Percentiles rank a stretch among this genome's conserved stretches.
Evolutionary conservation across 2,113 vertebrate genomes (phyloP).

Genomic region (Phrynosoma blainvillii): DNA sequence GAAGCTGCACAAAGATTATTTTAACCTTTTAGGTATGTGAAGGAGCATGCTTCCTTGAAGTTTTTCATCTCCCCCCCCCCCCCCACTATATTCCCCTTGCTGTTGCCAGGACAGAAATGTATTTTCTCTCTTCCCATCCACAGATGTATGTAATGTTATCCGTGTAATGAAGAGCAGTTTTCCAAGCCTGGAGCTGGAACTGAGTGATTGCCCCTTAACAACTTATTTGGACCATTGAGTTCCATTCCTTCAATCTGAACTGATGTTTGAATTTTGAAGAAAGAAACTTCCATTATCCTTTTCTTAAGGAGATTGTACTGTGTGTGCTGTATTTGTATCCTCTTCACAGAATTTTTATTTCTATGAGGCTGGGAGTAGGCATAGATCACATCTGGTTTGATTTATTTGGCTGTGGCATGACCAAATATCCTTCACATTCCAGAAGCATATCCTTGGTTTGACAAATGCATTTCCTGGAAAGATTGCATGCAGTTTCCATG

Average conservation of each 20-base stretch:
- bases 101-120: too few relatives aligned
- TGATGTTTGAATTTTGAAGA: not conserved
- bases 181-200: not conserved
- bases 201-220: not conserved
- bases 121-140: not conserved
- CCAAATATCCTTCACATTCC: constrained; percentile 72
- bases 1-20: not conserved
- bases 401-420: constrained; percentile 61
- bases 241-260: not conserved
- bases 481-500: constrained; percentile 85
- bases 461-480: constrained; percentile 86
- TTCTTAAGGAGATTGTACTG: not conserved
- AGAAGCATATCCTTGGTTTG: constrained; percentile 85
- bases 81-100: not conserved
- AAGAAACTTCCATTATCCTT: not conserved
- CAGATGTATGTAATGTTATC: not conserved
- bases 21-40: not conserved
- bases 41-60: not conserved
- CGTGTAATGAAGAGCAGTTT: not conserved
- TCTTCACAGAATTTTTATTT: not conserved
- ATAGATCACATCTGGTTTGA: constrained; percentile 65
- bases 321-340: not conserved
- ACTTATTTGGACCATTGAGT: not conserved
- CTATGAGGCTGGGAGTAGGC: not conserved
- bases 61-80: not conserved